Evolutionary conservation across 2,888 invertebrate genomes (phyloP), one percentile per base, ranked within the genome.

Genomic region (Noctuana brunneofusca): DNA sequence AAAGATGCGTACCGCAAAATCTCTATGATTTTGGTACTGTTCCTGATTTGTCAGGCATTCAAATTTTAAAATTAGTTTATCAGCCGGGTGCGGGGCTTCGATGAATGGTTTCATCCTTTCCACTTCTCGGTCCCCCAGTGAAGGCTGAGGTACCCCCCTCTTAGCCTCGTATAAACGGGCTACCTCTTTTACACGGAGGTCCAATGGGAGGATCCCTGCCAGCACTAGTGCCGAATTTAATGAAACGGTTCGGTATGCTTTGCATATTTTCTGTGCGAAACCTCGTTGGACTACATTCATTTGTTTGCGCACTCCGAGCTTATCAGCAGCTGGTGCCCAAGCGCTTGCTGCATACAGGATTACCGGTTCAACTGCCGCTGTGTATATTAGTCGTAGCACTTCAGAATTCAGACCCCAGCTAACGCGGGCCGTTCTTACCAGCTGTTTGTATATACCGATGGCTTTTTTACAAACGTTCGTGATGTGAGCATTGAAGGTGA

Each of bases 401-500:
- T 56, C 56, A n/a, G 49, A 38, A 32, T 58, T 1, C 1, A 64
- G 52, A 1, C 65, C 63, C 65, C 63, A 65, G 14, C 27, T 50
- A 1, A 49, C 32, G 27, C 38, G 63, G 1, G 65, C 65, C 0
- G 65, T 60, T 12, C 64, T 43, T 0, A 60, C 0, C 16, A 65
- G 30, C 22, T n/a, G n/a, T 64, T 41, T 57, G 18, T 64, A 64
- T 5, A 65, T 48, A 1, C 14, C 18, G 0, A 30, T 1, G 30
- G 59, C 64, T 30, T 65, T 68, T 20, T 22, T 63, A 32, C 65
- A 65, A 0, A 60, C 58, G n/a, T 38, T 46, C 6, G 48, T 12
- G 0, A 64, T 58, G 30, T 66, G 65, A 1, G 3, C 30, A 3
- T 66, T 63, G 20, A 68, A 68, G 0, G 66, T 66, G 1, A 68